These are phyloP conservation scores for Tor tambroides DNA, from an alignment of 2,113 vertebrate species.

Conservation along the genomic window DNA sequence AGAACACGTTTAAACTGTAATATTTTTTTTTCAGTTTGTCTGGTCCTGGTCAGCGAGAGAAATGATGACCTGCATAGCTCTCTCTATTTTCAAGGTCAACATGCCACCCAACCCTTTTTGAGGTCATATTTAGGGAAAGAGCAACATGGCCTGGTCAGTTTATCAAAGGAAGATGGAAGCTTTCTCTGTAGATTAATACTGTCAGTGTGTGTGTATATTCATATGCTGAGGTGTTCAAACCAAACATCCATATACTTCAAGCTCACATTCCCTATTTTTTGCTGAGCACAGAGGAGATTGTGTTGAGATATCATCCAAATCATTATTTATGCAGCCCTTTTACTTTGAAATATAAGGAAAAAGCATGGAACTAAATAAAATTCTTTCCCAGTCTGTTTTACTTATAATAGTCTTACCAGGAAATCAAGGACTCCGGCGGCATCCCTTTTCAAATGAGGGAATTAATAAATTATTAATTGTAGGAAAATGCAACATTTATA, in stretches of 20 bases:
- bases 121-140: conserved; percentile 63
- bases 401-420: conserved; percentile 19
- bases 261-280: neutral
- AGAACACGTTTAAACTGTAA: neutral
- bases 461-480: conserved; percentile 26
- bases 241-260: neutral
- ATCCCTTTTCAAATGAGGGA: conserved; percentile 11
- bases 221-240: neutral
- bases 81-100: conserved; percentile 7
- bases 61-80: neutral
- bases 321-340: neutral
- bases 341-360: neutral
- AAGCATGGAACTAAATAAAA: neutral
- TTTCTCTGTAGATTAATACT: neutral
- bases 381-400: neutral
- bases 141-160: conserved; percentile 62
- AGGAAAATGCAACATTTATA: conserved; percentile 27
- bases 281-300: neutral
- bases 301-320: conserved; percentile 6
- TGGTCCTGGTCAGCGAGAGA: conserved; percentile 33
- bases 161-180: conserved; percentile 42
- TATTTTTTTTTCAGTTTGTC: neutral
- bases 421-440: conserved; percentile 5
- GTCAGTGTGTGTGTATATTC: neutral
- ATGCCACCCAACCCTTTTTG: conserved; percentile 61